Percentiles rank a stretch among this genome's conserved stretches.
Conservation (phyloP, 1,140 invertebrate genomes). For the Proales similis region DNA sequence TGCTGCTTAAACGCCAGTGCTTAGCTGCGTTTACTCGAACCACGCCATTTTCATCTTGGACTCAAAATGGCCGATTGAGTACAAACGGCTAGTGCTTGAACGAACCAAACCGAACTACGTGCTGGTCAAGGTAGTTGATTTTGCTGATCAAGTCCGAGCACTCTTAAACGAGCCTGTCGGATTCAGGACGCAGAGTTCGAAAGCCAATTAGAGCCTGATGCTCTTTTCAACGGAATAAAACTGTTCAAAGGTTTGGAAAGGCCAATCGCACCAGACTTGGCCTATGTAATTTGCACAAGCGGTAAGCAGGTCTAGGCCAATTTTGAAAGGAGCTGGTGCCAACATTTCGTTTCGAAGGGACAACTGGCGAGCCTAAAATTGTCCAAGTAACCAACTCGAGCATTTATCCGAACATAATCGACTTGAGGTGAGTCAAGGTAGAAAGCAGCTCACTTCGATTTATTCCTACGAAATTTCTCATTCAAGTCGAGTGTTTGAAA, state of each 20-base stretch:
- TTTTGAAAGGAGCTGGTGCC: not conserved
- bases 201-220: not conserved
- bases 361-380: slow-evolving; percentile 48
- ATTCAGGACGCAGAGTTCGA: too few species aligned
- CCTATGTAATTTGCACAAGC: slow-evolving; percentile 51
- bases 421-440: slow-evolving; percentile 42
- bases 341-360: not conserved
- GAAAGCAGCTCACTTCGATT: not conserved
- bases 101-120: slow-evolving; percentile 3
- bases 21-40: slow-evolving; percentile 5
- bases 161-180: not conserved
- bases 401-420: slow-evolving; percentile 48
- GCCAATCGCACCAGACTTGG: slow-evolving; percentile 38
- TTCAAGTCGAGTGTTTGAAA: slow-evolving; percentile 43
- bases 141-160: not conserved
- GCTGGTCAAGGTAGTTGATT: not conserved
- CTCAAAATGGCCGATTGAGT: slow-evolving; percentile 15
- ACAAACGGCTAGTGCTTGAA: not conserved
- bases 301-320: slow-evolving; percentile 40
- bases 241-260: not conserved
- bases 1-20: not conserved
- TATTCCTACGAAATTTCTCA: slow-evolving; percentile 5
- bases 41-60: slow-evolving; percentile 6
- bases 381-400: slow-evolving; percentile 48
- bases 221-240: not conserved